Evolutionary conservation across 2,113 vertebrate genomes (phyloP).

Genomic region (Petaurus breviceps): DNA sequence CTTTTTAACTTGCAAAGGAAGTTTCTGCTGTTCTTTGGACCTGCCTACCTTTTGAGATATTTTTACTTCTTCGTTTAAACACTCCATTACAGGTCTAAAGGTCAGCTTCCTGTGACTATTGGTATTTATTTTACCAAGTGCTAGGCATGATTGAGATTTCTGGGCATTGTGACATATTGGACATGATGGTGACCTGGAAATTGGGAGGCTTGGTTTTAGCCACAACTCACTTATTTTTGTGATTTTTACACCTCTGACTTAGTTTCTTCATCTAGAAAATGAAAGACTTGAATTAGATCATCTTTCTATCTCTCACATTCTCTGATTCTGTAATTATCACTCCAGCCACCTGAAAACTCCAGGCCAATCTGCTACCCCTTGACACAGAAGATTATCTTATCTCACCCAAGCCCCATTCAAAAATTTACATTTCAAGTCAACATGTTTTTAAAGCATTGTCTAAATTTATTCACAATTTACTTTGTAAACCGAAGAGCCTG

Average conservation of each 20-base stretch:
- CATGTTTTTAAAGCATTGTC: neutral
- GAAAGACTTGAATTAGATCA: neutral
- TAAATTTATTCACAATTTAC: neutral
- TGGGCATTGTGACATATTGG: neutral
- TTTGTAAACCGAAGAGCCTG: neutral
- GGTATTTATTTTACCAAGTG: conserved; percentile 4
- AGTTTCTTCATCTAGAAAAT: neutral
- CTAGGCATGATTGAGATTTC: neutral
- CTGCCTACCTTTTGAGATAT: neutral
- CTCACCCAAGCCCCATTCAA: neutral
- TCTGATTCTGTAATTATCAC: neutral
- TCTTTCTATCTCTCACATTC: neutral
- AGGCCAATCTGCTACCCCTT: neutral
- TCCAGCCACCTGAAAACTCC: neutral
- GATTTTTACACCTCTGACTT: neutral
- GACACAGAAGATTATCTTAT: neutral
- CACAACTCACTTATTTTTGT: conserved; percentile 29
- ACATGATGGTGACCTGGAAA: neutral
- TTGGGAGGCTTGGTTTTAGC: neutral
- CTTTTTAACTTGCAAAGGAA: conserved; percentile 16
- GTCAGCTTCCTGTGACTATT: neutral
- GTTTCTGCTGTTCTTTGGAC: conserved; percentile 11
- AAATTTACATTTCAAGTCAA: neutral
- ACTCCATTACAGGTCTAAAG: conserved; percentile 11
- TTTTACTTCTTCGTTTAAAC: neutral